These are phyloP conservation scores for Sebastes oblongus DNA, from an alignment of 2,797 vertebrate genomes.

Conservation along the genomic window DNA sequence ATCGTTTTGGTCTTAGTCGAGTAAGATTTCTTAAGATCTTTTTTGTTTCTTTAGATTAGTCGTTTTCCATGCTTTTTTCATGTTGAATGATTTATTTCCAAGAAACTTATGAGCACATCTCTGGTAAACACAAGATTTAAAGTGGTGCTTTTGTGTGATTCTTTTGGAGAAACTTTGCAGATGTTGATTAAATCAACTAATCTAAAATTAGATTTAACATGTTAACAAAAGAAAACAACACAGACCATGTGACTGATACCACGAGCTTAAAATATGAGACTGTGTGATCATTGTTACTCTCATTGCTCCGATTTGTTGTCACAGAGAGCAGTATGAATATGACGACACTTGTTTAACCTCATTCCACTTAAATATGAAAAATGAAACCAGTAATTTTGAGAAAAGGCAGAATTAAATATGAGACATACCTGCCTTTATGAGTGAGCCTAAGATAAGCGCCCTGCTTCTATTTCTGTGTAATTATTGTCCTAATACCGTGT, in stretches of 20 bases:
- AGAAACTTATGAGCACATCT: no score
- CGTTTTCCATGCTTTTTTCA: no score
- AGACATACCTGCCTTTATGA: not conserved
- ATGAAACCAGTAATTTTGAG: not conserved
- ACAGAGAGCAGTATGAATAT: not conserved
- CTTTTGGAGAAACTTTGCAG: no score
- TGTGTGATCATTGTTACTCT: not conserved
- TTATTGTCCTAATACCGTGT: slow-evolving; percentile 9
- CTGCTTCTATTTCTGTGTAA: not conserved
- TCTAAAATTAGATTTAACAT: not conserved
- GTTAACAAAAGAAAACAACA: not conserved
- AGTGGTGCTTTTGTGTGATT: no score
- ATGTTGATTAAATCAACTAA: no score
- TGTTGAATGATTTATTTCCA: no score
- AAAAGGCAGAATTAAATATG: not conserved
- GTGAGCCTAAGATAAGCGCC: not conserved
- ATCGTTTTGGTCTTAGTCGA: no score
- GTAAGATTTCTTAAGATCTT: no score
- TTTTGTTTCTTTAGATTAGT: no score
- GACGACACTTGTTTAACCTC: slow-evolving; percentile 6
- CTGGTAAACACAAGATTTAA: no score
- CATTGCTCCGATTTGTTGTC: not conserved
- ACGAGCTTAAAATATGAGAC: not conserved
- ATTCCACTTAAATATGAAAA: slow-evolving; percentile 10
- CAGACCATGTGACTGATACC: not conserved